Conservation (phyloP, 2,888 invertebrate species). For the Griposia aprilina region DNA sequence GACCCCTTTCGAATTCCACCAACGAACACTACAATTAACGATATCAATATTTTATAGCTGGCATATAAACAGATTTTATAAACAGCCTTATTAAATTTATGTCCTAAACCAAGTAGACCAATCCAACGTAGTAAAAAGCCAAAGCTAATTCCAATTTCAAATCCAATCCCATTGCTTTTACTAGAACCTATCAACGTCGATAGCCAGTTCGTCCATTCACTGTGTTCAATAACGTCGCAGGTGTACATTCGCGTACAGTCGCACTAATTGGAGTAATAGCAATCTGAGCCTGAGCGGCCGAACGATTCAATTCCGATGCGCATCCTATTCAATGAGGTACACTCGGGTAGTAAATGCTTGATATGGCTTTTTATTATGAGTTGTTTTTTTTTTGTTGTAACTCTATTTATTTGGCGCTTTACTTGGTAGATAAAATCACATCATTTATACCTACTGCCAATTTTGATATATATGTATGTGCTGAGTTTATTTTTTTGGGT, state of each 20-base stretch:
- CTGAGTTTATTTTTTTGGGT: background rate
- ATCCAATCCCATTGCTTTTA: constrained; percentile 28
- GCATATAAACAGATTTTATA: too few relatives aligned
- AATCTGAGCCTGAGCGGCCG: constrained; percentile 60
- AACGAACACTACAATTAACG: too few relatives aligned
- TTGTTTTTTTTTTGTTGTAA: background rate
- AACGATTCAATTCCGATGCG: constrained; percentile 68
- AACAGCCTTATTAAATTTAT: too few relatives aligned
- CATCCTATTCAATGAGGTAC: constrained; percentile 67
- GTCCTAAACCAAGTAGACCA: background rate
- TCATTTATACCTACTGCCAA: background rate
- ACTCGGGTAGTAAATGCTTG: constrained; percentile 12
- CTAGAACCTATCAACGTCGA: constrained; percentile 9
- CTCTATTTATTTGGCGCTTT: background rate
- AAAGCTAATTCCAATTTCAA: constrained; percentile 41
- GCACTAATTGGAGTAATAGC: constrained; percentile 72
- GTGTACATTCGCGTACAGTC: constrained; percentile 41
- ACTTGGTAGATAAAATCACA: background rate
- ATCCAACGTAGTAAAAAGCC: background rate
- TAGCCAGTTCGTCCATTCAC: constrained; percentile 28
- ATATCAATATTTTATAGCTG: too few relatives aligned
- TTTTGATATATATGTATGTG: background rate
- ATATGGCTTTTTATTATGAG: constrained; percentile 6
- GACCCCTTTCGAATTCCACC: too few relatives aligned
- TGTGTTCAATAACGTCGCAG: constrained; percentile 38